These are phyloP conservation scores for Craterocephalus amniculus DNA, from an alignment of 2,797 vertebrate species.

Conservation along the genomic window DNA sequence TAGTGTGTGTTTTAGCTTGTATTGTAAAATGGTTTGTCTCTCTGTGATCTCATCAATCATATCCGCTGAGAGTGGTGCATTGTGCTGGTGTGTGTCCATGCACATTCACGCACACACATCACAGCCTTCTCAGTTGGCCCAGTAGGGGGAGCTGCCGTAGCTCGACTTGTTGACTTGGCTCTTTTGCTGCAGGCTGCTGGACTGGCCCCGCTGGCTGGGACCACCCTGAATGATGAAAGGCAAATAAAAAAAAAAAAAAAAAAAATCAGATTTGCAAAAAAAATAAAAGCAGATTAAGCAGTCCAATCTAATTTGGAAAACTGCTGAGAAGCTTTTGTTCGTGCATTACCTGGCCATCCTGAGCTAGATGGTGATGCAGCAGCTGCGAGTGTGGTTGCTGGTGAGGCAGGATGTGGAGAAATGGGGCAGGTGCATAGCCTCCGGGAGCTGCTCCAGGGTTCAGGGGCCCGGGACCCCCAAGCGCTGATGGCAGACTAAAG, in stretches of 20 bases:
- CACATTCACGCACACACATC: slow-evolving; percentile 2
- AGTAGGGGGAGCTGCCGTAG: slow-evolving; percentile 95
- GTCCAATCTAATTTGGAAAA: background rate
- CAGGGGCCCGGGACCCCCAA: slow-evolving; percentile 91
- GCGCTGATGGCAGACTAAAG: slow-evolving; percentile 93
- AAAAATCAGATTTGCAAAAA: background rate
- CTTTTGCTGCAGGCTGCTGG: slow-evolving; percentile 95
- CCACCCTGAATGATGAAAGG: slow-evolving; percentile 81
- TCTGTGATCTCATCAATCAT: slow-evolving; percentile 78
- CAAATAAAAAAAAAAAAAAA: background rate
- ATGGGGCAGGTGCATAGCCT: slow-evolving; percentile 91
- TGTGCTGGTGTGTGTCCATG: slow-evolving; percentile 36
- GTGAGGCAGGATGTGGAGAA: slow-evolving; percentile 95
- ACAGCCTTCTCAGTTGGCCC: slow-evolving; percentile 89
- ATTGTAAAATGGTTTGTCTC: slow-evolving; percentile 76
- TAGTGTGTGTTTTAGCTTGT: slow-evolving; percentile 79
- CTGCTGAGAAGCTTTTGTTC: background rate
- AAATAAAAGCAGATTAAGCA: background rate
- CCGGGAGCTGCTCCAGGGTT: slow-evolving; percentile 89
- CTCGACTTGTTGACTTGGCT: slow-evolving; percentile 95
- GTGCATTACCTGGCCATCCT: slow-evolving; percentile 92
- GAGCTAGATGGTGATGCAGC: slow-evolving; percentile 94
- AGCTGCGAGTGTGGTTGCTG: slow-evolving; percentile 98
- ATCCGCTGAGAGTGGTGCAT: slow-evolving; percentile 61
- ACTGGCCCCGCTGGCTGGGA: slow-evolving; percentile 90